Evolutionary conservation across 2,797 vertebrate species (phyloP).

Genomic region (Clarias laeviceps): DNA sequence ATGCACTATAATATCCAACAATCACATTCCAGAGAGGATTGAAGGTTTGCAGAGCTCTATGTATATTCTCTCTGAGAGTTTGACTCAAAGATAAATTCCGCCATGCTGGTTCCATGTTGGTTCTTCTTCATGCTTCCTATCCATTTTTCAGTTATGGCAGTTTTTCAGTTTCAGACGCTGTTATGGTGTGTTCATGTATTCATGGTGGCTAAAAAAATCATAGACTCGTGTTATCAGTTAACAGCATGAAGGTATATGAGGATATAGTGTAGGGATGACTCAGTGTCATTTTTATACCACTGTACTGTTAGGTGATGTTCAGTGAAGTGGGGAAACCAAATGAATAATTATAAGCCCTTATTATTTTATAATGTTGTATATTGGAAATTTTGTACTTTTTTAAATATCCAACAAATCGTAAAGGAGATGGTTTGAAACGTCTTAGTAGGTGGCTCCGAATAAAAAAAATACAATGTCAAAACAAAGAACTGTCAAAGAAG

Average conservation of each 20-base stretch:
- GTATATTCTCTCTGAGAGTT: neutral
- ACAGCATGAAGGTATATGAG: neutral
- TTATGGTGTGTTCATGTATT: slow-evolving; percentile 3
- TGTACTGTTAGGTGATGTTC: neutral
- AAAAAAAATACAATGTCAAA: neutral
- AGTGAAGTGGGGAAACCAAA: neutral
- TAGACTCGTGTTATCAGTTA: neutral
- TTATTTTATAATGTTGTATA: neutral
- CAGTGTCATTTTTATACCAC: neutral
- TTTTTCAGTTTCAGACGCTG: neutral
- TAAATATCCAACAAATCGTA: neutral
- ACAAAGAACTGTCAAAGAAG: neutral
- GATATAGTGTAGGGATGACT: neutral
- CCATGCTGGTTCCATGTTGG: neutral
- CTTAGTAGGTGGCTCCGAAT: neutral
- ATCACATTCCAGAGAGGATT: neutral
- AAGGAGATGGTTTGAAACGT: neutral
- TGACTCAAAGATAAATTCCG: neutral
- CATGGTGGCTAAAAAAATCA: neutral
- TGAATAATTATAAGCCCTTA: neutral
- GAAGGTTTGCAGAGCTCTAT: neutral
- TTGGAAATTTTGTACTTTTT: neutral
- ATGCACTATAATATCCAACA: slow-evolving; percentile 6
- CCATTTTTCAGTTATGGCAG: neutral
- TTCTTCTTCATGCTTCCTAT: slow-evolving; percentile 17